These are phyloP conservation scores for Proterorhinus semilunaris DNA, from an alignment of 2,113 vertebrate species.

Conservation along the genomic window DNA sequence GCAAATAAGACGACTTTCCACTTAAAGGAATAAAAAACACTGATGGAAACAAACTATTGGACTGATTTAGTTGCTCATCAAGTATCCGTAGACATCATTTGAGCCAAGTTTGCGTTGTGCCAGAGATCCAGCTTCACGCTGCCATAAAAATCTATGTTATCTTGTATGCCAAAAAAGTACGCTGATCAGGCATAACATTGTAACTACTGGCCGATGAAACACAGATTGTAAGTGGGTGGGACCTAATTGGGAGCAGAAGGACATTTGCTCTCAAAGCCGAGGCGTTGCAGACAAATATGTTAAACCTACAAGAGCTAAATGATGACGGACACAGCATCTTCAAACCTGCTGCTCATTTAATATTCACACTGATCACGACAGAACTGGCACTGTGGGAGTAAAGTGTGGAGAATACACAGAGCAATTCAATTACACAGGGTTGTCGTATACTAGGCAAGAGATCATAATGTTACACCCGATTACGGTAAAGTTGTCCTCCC, in stretches of 20 bases:
- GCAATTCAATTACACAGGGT: not conserved
- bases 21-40: conserved; percentile 5
- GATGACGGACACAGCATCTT: no score
- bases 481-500: not conserved
- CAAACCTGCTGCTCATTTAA: no score
- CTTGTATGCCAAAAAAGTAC: conserved; percentile 31
- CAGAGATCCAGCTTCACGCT: conserved; percentile 57
- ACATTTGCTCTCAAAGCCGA: not conserved
- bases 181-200: conserved; percentile 25
- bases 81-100: conserved; percentile 8
- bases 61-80: conserved; percentile 21
- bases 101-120: conserved; percentile 32
- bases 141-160: conserved; percentile 37
- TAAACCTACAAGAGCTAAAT: no score
- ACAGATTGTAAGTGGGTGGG: conserved; percentile 9
- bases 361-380: no score
- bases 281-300: no score
- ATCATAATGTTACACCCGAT: not conserved
- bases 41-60: conserved; percentile 5
- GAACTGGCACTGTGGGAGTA: no score
- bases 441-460: not conserved
- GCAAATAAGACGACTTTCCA: conserved; percentile 25
- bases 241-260: no score
- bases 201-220: not conserved
- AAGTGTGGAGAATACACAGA: not conserved